Conservation (phyloP, 1,140 invertebrate species). For the Kradibia gibbosae region DNA sequence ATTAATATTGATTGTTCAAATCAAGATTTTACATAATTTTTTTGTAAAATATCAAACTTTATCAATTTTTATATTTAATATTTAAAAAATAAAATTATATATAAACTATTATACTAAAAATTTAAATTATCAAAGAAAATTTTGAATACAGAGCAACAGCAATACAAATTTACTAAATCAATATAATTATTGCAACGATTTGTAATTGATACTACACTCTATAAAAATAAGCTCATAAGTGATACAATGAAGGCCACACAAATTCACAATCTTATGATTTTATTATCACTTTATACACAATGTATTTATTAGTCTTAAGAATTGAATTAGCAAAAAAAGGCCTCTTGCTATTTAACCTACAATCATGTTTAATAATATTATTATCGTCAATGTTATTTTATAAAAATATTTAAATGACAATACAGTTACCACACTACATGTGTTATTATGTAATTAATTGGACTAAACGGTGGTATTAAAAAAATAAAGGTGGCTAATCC, state of each 20-base stretch:
- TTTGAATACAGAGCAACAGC: too few species aligned
- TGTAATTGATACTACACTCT: too few species aligned
- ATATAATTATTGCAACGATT: too few species aligned
- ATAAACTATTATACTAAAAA: too few species aligned
- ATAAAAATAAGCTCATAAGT: too few species aligned
- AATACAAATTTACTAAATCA: too few species aligned
- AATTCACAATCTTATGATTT: constrained; percentile 12
- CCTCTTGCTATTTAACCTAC: constrained; percentile 24
- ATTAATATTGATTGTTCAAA: background rate
- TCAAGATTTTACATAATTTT: background rate
- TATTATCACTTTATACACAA: background rate
- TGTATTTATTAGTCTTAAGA: constrained; percentile 21
- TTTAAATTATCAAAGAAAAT: too few species aligned
- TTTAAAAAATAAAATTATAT: too few species aligned
- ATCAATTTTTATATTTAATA: constrained; percentile 2
- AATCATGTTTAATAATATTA: constrained; percentile 33
- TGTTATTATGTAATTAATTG: constrained; percentile 29
- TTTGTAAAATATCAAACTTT: constrained; percentile 17
- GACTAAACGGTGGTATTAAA: constrained; percentile 48
- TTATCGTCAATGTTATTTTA: constrained; percentile 31
- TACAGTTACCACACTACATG: constrained; percentile 42
- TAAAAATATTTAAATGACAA: constrained; percentile 31
- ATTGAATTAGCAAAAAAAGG: constrained; percentile 14
- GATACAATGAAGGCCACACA: constrained; percentile 25
- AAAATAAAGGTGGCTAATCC: constrained; percentile 65